Evolutionary conservation across 53 echinoderm and acorn worm genomes (phyloP).

Genomic region (Pentamera pediparva): DNA sequence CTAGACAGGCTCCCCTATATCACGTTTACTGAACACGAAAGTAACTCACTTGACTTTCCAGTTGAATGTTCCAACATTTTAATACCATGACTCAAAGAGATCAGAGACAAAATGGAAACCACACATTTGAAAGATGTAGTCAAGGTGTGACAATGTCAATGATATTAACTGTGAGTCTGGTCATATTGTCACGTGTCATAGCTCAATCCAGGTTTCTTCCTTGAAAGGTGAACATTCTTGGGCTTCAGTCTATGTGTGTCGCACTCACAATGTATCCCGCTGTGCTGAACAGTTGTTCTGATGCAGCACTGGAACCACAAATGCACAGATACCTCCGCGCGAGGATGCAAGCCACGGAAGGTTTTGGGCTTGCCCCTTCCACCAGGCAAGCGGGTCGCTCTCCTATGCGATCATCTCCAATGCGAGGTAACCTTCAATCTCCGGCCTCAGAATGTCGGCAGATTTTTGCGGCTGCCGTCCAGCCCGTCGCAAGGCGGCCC

Average conservation of each 20-base stretch:
- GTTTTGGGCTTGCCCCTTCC: not conserved
- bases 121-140: too few relatives aligned
- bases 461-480: not conserved
- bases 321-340: constrained; percentile 48
- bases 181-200: not conserved
- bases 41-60: too few relatives aligned
- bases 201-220: not conserved
- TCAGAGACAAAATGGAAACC: too few relatives aligned
- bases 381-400: constrained; percentile 35
- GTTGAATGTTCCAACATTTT: too few relatives aligned
- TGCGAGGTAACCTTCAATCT: not conserved
- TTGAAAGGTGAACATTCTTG: constrained; percentile 3
- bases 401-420: not conserved
- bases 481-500: not conserved
- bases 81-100: too few relatives aligned
- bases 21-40: too few relatives aligned
- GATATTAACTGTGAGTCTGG: too few relatives aligned
- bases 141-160: too few relatives aligned
- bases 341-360: constrained; percentile 19
- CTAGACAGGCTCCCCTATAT: too few relatives aligned
- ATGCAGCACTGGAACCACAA: constrained; percentile 34
- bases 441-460: not conserved
- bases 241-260: not conserved
- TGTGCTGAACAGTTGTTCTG: constrained; percentile 38
- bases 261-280: constrained; percentile 13